Conservation (phyloP, 2,797 vertebrate species). For the Anabacerthia variegaticeps region DNA sequence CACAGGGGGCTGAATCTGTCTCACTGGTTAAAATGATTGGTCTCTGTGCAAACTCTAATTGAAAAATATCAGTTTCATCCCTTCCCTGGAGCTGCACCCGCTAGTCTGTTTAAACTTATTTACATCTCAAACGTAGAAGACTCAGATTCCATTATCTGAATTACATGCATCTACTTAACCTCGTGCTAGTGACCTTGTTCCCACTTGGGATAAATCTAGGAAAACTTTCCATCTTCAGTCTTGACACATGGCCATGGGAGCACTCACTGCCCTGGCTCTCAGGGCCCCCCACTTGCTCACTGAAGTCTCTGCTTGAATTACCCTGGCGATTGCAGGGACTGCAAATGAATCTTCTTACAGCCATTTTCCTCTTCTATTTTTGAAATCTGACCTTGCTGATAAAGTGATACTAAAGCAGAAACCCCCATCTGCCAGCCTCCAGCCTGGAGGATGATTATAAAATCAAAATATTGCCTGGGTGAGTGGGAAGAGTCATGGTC, state of each 20-base stretch:
- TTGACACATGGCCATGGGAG: background rate
- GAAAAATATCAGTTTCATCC: background rate
- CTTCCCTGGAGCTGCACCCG: background rate
- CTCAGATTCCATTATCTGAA: conserved; percentile 22
- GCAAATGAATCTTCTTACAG: background rate
- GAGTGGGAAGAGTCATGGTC: background rate
- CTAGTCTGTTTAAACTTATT: background rate
- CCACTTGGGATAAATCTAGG: background rate
- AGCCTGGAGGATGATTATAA: background rate
- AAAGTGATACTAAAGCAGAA: background rate
- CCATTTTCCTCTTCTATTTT: background rate
- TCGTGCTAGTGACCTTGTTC: background rate
- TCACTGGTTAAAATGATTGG: background rate
- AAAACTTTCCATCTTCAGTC: background rate
- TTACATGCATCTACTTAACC: conserved; percentile 43
- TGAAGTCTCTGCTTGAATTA: background rate
- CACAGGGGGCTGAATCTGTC: background rate
- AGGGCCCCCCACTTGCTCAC: background rate
- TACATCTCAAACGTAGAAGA: background rate
- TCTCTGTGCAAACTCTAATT: background rate
- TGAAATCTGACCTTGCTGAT: conserved; percentile 2
- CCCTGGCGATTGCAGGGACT: background rate
- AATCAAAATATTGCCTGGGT: background rate
- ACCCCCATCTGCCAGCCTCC: background rate
- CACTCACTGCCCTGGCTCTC: background rate